Evolutionary conservation across 2,113 vertebrate species (phyloP).

Genomic region (Syrrhaptes paradoxus): DNA sequence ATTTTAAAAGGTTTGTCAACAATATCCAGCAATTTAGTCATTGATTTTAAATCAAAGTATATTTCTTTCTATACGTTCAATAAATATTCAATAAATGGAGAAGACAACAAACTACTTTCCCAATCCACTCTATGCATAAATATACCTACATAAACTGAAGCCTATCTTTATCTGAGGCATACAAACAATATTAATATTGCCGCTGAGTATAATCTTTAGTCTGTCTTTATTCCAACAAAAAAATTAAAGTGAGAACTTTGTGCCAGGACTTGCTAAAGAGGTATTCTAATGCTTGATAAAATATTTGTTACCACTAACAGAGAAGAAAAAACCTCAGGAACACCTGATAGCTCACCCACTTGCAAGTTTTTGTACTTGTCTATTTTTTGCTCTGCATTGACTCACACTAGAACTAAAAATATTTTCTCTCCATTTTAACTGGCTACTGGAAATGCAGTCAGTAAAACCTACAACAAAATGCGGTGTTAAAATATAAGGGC

Average conservation of each 20-base stretch:
- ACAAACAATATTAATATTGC: not conserved
- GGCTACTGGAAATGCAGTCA: not conserved
- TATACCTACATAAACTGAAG: not conserved
- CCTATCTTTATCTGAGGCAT: not conserved
- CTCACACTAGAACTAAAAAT: not conserved
- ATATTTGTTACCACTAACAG: not conserved
- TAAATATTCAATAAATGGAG: not conserved
- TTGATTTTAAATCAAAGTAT: not conserved
- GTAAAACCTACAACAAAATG: not conserved
- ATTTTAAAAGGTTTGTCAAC: not conserved
- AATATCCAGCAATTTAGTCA: not conserved
- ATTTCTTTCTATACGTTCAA: not conserved
- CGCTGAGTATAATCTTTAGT: not conserved
- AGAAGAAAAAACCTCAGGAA: not conserved
- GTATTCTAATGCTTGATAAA: not conserved
- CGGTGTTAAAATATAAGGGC: not conserved
- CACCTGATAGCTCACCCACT: not conserved
- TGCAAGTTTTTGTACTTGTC: not conserved
- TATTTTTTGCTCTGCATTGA: not conserved
- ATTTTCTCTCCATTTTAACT: not conserved
- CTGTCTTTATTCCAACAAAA: not conserved
- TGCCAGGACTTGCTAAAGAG: not conserved
- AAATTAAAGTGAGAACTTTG: not conserved
- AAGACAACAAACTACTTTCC: not conserved
- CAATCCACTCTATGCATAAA: not conserved